These are phyloP conservation scores for Varanus komodoensis DNA, from an alignment of 2,113 vertebrate species.

Conservation along the genomic window DNA sequence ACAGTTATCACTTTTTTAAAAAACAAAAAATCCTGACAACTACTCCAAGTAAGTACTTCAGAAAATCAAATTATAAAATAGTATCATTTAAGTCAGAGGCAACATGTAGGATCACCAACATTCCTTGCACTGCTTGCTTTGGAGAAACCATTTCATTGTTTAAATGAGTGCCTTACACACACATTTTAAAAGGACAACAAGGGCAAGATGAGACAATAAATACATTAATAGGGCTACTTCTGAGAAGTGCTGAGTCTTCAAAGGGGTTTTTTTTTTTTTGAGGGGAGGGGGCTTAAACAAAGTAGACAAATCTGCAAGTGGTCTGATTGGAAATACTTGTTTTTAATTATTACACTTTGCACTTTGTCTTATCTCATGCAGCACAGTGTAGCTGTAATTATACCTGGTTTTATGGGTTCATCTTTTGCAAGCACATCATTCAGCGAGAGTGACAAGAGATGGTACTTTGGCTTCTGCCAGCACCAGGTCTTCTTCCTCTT, in stretches of 20 bases:
- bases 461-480: conserved; percentile 91
- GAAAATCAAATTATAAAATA: conserved; percentile 1
- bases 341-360: background rate
- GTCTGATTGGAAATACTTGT: background rate
- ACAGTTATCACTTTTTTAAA: too few relatives aligned
- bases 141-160: background rate
- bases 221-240: background rate
- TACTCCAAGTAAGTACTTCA: background rate
- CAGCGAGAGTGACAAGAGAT: conserved; percentile 84
- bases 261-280: background rate
- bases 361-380: conserved; percentile 17
- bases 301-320: conserved; percentile 7
- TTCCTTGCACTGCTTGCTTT: background rate
- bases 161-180: conserved; percentile 6
- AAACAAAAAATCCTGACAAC: background rate
- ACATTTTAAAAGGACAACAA: background rate
- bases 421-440: conserved; percentile 86
- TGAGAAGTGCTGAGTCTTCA: conserved; percentile 17
- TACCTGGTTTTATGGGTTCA: conserved; percentile 85
- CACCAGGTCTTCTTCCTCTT: conserved; percentile 88
- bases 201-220: background rate
- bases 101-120: background rate
- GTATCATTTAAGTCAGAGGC: background rate
- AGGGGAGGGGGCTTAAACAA: background rate
- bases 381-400: fast-evolving